Base-by-base conservation (phyloP, 2,888 invertebrate species). In the Nomada flava region DNA sequence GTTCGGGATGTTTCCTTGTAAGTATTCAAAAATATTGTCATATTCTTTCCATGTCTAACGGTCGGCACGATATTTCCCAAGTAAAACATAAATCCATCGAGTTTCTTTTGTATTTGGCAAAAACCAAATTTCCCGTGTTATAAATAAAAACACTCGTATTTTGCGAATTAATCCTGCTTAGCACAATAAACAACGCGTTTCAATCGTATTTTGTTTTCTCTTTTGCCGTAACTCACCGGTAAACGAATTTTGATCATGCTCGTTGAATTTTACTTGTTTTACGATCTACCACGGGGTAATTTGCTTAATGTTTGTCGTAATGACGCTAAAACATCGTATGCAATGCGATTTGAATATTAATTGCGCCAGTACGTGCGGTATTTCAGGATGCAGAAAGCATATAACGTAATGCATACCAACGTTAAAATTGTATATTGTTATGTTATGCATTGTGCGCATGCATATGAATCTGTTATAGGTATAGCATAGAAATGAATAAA, bases 341-440 rank as follows among this genome's bases (percentile, higher is more conserved):
- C 52, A 10, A 52, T 52, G 29, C 52, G 29, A 53, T 67, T 67
- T 67, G 15, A 36, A 53, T 53, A 67, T 67, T 53, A 53, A 67
- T 53, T 36, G 29, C 9, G 3, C 9, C 15, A 3, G n/a, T 20
- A 10, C 15, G 20, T 5, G 2, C 44, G 18, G 20, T 20, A 53
- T 53, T 53, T 53, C 53, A 53, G n/a, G 53, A n/a, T 18, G 10
- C 18, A 20, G 10, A n/a, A 53, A 36, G 36, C 5, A 36, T 7
- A 20, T 53, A 52, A 18, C n/a, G 53, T n/a, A n/a, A 47, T 15
- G 47, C 13, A 47, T 47, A 47, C 13, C 15, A 47, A 47, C 13
- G 15, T 11, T 47, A 47, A 47, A 47, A 47, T 47, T 47, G 47
- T 47, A 47, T 47, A 47, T 47, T 47, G 15, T 47, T 47, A 47